Base-by-base conservation (phyloP, 2,113 vertebrate genomes). In the Brachyhypopomus gauderio region DNA sequence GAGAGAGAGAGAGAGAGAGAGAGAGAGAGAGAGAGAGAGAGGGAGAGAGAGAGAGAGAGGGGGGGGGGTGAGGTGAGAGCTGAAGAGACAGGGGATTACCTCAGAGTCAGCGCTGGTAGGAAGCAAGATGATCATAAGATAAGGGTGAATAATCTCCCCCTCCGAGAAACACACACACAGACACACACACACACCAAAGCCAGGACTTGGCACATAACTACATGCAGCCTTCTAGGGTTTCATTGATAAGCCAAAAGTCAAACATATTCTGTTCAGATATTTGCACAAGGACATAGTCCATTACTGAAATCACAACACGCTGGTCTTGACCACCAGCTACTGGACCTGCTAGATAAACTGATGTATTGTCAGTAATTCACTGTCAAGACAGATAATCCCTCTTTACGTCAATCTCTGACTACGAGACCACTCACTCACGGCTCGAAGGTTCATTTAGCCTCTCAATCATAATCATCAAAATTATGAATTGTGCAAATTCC, bases 31-130 rank as follows among this genome's bases (percentile, higher is more conserved):
- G n/a, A n/a, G n/a, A n/a, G n/a, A n/a, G n/a, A n/a, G n/a, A n/a
- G n/a, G n/a, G n/a, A n/a, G n/a, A n/a, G n/a, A n/a, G n/a, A n/a
- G n/a, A n/a, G n/a, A n/a, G n/a, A n/a, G n/a, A n/a, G n/a, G n/a
- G n/a, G 12, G 45, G 12, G 2, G 3, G 45, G 48, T 19, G 71
- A 20, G 63, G 59, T 8, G 23, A 63, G 11, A 5, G 45, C 71
- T 22, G 36, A 66, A 75, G 34, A 55, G 8, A 63, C 27, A 56
- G 5, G 71, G 16, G 60, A 8, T 83, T 77, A 77, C 72, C 80
- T 80, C 55, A 59, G 59, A 27, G 45, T 67, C 83, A 81, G 34
- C 48, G 38, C 52, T 62, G 79, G 36, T 59, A 36, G 48, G 77
- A 56, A 75, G 58, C 6, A 60, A 81, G 55, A 55, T 83, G 56